Percentiles rank a stretch among this genome's conserved stretches.
phyloP scores from a whole-genome alignment of 2,797 vertebrate genomes.

The Euthynnus affinis region DNA sequence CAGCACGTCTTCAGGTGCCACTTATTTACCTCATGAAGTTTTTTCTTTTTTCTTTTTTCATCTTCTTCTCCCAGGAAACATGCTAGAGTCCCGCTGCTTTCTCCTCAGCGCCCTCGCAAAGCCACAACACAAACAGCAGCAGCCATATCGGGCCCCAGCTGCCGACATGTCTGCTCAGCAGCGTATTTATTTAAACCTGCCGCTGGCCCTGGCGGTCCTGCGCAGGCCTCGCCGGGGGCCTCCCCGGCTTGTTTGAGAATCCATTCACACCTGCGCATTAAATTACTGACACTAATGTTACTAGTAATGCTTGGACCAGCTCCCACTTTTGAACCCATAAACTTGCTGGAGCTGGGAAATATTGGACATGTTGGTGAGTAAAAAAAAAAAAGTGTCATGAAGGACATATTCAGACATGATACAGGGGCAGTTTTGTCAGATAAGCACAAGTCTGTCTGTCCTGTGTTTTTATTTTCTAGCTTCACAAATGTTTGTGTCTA shows the following conservation, averaged over 20 bases:
- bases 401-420: slow-evolving; percentile 61
- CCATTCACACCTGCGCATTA: slow-evolving; percentile 88
- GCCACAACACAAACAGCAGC: slow-evolving; percentile 81
- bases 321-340: slow-evolving; percentile 78
- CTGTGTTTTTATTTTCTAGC: slow-evolving; percentile 57
- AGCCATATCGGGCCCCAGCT: slow-evolving; percentile 73
- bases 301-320: slow-evolving; percentile 83
- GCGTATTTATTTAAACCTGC: slow-evolving; percentile 84
- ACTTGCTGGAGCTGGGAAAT: slow-evolving; percentile 64
- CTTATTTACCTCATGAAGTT: slow-evolving; percentile 36
- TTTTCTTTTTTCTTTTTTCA: slow-evolving; percentile 4
- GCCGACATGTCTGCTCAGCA: slow-evolving; percentile 82
- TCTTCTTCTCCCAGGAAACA: slow-evolving; percentile 70
- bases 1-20: slow-evolving; percentile 41
- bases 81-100: slow-evolving; percentile 47
- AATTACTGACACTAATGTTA: slow-evolving; percentile 88
- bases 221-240: slow-evolving; percentile 76
- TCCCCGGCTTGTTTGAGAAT: slow-evolving; percentile 85
- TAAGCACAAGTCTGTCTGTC: slow-evolving; percentile 52
- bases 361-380: slow-evolving; percentile 49
- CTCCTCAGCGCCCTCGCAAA: slow-evolving; percentile 68
- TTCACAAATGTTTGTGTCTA: slow-evolving; percentile 55
- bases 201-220: slow-evolving; percentile 69
- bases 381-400: slow-evolving; percentile 30
- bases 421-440: slow-evolving; percentile 60